These are phyloP conservation scores for Ditylenchus dipsaci DNA, from an alignment of 1,140 invertebrate species.

Conservation along the genomic window DNA sequence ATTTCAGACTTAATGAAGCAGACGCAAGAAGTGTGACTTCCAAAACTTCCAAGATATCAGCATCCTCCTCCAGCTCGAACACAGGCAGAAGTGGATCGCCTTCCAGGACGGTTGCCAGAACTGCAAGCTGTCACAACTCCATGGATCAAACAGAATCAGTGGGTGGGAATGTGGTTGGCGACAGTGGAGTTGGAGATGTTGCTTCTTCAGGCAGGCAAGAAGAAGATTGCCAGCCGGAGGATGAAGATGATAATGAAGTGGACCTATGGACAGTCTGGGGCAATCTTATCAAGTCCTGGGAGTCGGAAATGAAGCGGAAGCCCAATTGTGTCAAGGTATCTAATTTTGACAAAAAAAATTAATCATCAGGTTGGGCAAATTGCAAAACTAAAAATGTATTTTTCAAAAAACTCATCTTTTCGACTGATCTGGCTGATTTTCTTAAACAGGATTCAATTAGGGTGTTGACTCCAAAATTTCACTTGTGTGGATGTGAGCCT, in stretches of 20 bases:
- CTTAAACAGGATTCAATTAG: too few species aligned
- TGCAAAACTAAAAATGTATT: too few species aligned
- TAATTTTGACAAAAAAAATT: not conserved
- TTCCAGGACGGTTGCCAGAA: not conserved
- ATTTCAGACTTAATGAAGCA: slow-evolving; percentile 49
- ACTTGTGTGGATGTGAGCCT: too few species aligned
- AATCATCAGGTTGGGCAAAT: too few species aligned
- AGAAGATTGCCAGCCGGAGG: slow-evolving; percentile 1
- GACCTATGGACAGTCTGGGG: slow-evolving; percentile 58
- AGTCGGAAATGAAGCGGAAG: slow-evolving; percentile 51
- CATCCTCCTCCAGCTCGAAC: slow-evolving; percentile 2
- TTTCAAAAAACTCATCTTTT: too few species aligned
- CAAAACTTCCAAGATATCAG: slow-evolving; percentile 33
- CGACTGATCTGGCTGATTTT: too few species aligned
- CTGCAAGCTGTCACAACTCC: slow-evolving; percentile 5
- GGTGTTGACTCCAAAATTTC: too few species aligned
- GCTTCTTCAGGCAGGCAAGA: not conserved
- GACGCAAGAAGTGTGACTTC: slow-evolving; percentile 52
- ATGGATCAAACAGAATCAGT: not conserved
- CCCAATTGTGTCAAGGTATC: slow-evolving; percentile 45
- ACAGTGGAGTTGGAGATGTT: slow-evolving; percentile 3
- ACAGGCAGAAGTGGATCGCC: slow-evolving; percentile 3
- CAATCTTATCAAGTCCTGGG: slow-evolving; percentile 56
- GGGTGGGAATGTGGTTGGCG: not conserved
- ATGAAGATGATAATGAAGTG: slow-evolving; percentile 39